phyloP scores from a whole-genome alignment of 1,140 invertebrate species.

The Stenopsyche tienmushanensis region DNA sequence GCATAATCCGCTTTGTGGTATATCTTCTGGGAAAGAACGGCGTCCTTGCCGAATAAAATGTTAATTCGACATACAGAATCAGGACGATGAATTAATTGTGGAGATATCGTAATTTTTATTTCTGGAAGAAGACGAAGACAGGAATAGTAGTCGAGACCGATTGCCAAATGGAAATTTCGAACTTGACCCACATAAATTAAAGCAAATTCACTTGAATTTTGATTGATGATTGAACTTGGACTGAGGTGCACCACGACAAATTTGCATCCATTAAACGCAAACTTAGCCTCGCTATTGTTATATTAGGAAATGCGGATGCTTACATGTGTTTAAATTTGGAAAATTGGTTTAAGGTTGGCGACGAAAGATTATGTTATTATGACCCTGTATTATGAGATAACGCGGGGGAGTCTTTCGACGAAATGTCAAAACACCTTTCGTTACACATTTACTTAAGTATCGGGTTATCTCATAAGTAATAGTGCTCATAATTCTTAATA shows the following conservation, averaged over 20 bases:
- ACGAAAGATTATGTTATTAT: constrained; percentile 9
- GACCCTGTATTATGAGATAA: background rate
- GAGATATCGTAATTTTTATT: too few species aligned
- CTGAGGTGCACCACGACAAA: too few species aligned
- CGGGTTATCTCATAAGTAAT: background rate
- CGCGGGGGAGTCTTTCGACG: constrained; percentile 6
- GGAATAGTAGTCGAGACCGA: background rate
- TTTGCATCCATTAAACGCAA: constrained; percentile 20
- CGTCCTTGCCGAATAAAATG: background rate
- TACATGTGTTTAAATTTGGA: background rate
- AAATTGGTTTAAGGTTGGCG: constrained; percentile 26
- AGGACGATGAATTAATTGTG: too few species aligned
- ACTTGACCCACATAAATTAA: constrained; percentile 27
- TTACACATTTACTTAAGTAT: background rate
- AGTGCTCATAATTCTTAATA: too few species aligned
- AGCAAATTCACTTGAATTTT: background rate
- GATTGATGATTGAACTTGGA: constrained; percentile 22
- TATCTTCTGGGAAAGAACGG: background rate
- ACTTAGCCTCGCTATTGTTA: constrained; percentile 7
- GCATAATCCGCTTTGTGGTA: background rate
- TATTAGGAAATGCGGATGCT: constrained; percentile 10
- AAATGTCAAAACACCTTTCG: constrained; percentile 18
- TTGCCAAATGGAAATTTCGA: background rate
- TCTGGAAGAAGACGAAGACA: background rate
- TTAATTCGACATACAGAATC: background rate